Evolutionary conservation across 2,113 vertebrate species (phyloP), one percentile per base, ranked within the genome.

Genomic region (Limanda limanda): DNA sequence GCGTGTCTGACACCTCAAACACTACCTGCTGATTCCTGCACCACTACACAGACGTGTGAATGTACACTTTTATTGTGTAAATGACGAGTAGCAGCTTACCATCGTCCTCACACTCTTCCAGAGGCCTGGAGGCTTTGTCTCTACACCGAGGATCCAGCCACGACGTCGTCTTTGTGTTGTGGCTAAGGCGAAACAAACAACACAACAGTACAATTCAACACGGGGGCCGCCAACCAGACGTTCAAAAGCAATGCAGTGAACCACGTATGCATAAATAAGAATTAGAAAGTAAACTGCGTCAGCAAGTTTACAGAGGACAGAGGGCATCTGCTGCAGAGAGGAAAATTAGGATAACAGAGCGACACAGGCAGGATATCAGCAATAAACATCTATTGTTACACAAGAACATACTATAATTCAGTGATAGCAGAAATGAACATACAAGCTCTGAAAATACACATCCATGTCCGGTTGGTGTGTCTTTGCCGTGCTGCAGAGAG

Each of bases 111-210:
- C 98, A 99, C 94, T 99, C 98, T 92, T 99, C 98, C 90, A 98
- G 94, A 88, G 97, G 96, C 91, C 98, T 96, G 86, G 95, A 95
- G 88, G 95, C 95, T 93, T 98, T 98, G 92, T 95, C 97, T 94
- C 96, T 93, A 94, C 96, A 98, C 93, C 98, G 96, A 89, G 98
- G 98, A 93, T 99, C 98, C 90, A 98, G 92, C 98, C 98, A 99
- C 86, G 98, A 99, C 77, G 98, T 99, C 81, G 98, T 99, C 94
- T 99, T 99, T 92, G 98, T 99, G 91, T 99, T 99, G 93, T 99
- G 98, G 95, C 98, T 99, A 88, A 74, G 93, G 92, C 65, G 62
- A 85, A 71, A 88, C 42, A 89, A 86, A 82, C 60, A 71, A 68
- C 21, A 84, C 37, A 71, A 89, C 56, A 69, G 27, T 62, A 65